Evolutionary conservation across 2,113 vertebrate species (phyloP).

Genomic region (Entomyzon cyanotis): DNA sequence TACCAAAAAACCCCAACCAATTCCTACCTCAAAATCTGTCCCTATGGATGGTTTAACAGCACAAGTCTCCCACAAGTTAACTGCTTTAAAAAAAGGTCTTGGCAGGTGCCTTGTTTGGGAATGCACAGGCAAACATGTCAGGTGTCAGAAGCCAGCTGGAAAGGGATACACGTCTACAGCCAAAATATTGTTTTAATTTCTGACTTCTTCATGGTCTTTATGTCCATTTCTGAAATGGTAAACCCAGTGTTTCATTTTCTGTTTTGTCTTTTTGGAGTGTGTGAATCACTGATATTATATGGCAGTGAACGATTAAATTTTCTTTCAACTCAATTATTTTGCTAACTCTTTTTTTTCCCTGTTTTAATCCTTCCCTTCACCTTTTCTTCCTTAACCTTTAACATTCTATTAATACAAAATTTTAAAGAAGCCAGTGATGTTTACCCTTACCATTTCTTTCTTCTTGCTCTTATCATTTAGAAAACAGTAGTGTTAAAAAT

Average conservation of each 20-base stretch:
- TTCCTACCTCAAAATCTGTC: not conserved
- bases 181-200: not conserved
- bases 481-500: not conserved
- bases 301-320: not conserved
- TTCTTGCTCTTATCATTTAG: not conserved
- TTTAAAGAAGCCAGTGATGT: not conserved
- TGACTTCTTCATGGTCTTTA: not conserved
- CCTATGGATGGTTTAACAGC: not conserved
- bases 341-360: not conserved
- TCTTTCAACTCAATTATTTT: not conserved
- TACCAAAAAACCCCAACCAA: not conserved
- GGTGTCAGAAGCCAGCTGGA: not conserved
- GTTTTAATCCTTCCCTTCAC: not conserved
- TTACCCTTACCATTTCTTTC: not conserved
- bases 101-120: not conserved
- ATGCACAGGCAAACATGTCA: not conserved
- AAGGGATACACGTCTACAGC: not conserved
- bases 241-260: not conserved
- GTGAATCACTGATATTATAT: not conserved
- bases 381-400: not conserved
- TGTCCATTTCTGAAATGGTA: not conserved
- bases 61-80: not conserved
- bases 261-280: not conserved
- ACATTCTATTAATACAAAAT: not conserved
- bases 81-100: not conserved